phyloP scores from a whole-genome alignment of 1,140 invertebrate genomes.

The Hydropsyche tenuis region DNA sequence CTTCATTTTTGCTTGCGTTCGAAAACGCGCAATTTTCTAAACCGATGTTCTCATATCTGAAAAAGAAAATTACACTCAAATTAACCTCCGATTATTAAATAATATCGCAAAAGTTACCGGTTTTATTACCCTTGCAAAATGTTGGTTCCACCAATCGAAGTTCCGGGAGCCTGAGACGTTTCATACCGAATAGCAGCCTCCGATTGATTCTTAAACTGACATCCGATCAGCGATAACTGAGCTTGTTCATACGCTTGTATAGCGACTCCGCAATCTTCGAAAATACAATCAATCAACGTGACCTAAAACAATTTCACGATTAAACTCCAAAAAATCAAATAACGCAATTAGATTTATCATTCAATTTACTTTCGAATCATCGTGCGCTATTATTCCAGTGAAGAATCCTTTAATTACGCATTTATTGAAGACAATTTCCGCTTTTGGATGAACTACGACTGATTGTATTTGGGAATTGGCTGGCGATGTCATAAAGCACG shows the following conservation, averaged over 20 bases:
- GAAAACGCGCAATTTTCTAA: constrained; percentile 39
- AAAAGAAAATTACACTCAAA: no score
- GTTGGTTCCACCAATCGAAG: constrained; percentile 21
- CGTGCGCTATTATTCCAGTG: constrained; percentile 44
- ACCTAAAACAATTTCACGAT: no score
- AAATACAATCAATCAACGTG: constrained; percentile 34
- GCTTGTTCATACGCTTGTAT: constrained; percentile 41
- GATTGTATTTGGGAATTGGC: constrained; percentile 25
- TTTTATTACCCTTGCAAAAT: constrained; percentile 41
- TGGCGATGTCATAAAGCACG: constrained; percentile 20
- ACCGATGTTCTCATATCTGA: constrained; percentile 40
- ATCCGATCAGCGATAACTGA: constrained; percentile 25
- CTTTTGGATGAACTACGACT: constrained; percentile 22
- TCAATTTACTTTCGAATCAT: constrained; percentile 38
- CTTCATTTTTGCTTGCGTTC: constrained; percentile 28
- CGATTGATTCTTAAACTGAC: constrained; percentile 31
- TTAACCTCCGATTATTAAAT: no score
- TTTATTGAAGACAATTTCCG: constrained; percentile 5
- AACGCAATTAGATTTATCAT: background rate
- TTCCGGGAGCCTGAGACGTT: constrained; percentile 6
- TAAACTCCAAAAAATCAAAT: background rate
- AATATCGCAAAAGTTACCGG: no score
- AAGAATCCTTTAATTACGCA: constrained; percentile 41
- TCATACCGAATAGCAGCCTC: constrained; percentile 44
- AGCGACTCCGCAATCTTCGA: constrained; percentile 40